Evolutionary conservation across 2,113 vertebrate genomes (phyloP).

Genomic region (Vombatus ursinus): DNA sequence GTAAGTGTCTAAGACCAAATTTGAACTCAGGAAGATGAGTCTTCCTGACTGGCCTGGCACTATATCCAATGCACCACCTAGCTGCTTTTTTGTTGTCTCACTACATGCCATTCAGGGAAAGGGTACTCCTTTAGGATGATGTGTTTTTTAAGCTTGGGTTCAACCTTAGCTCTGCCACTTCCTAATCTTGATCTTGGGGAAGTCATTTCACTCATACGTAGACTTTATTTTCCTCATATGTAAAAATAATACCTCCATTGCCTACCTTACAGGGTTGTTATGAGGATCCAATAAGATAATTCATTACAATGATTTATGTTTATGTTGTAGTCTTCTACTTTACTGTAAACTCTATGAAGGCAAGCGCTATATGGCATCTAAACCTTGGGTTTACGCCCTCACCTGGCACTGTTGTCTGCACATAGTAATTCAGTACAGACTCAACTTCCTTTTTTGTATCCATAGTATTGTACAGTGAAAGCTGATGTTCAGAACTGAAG

Average conservation of each 20-base stretch:
- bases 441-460: background rate
- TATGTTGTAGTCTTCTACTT: background rate
- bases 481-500: background rate
- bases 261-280: background rate
- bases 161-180: constrained; percentile 1
- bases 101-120: background rate
- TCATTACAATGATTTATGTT: background rate
- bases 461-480: background rate
- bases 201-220: constrained; percentile 17
- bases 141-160: constrained; percentile 39
- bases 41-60: background rate
- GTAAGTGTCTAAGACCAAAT: background rate
- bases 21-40: background rate
- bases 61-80: background rate
- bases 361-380: background rate
- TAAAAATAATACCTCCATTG: constrained; percentile 19
- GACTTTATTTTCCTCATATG: constrained; percentile 1
- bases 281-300: constrained; percentile 28
- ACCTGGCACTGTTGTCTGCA: background rate
- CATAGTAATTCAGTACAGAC: background rate
- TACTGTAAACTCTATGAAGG: background rate
- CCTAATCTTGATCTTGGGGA: background rate
- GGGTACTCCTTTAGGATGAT: constrained; percentile 3
- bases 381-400: background rate
- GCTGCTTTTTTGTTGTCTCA: background rate